Conservation (phyloP, 2,888 invertebrate species). For the Aspidiotus destructor region DNA sequence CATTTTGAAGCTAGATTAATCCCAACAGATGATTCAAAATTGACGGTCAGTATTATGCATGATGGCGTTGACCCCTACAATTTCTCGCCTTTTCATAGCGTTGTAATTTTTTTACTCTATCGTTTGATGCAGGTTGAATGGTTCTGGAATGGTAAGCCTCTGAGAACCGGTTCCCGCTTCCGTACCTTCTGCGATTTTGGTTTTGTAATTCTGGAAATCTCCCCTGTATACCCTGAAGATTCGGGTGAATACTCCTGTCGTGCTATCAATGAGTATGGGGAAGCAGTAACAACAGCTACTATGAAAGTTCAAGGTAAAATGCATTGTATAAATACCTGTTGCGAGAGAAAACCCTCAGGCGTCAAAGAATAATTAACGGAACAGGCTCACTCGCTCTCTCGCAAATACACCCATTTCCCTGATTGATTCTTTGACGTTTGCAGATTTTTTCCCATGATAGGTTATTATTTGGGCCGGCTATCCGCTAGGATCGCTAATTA, state of each 20-base stretch:
- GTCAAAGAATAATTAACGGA: no score
- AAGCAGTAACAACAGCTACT: conserved; percentile 78
- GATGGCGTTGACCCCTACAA: no score
- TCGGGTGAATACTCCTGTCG: conserved; percentile 85
- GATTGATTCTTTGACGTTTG: no score
- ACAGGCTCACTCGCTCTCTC: no score
- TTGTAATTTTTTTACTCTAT: not conserved
- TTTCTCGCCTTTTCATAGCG: not conserved
- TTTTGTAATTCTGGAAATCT: conserved; percentile 92
- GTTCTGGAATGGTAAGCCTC: conserved; percentile 87
- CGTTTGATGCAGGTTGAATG: conserved; percentile 61
- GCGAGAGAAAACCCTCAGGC: no score
- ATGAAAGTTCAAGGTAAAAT: conserved; percentile 75
- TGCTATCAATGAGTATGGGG: conserved; percentile 78
- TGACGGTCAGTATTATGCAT: conserved; percentile 49
- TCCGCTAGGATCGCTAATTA: no score
- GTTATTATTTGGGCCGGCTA: no score
- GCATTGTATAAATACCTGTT: not conserved
- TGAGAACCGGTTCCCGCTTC: conserved; percentile 81
- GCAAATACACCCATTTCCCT: no score
- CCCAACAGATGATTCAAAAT: conserved; percentile 81
- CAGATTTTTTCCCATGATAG: no score
- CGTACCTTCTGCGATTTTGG: conserved; percentile 97
- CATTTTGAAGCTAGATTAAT: conserved; percentile 83
- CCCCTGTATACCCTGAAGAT: conserved; percentile 93